phyloP scores from a whole-genome alignment of 2,888 invertebrate genomes.

The Ephialtes manifestator region DNA sequence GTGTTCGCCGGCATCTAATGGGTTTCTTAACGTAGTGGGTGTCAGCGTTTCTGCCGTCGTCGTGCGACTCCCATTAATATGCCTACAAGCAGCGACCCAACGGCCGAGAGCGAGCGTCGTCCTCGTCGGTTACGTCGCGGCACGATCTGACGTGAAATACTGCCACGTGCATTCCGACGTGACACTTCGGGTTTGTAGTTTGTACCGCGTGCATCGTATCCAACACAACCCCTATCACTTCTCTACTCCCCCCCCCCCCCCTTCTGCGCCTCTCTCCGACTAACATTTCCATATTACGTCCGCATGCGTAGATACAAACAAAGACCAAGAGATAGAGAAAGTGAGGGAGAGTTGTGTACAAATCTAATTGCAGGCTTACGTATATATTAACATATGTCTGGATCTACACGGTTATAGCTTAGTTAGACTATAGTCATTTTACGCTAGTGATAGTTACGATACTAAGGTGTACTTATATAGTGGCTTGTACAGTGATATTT shows the following conservation, averaged over 20 bases:
- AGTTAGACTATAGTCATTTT: constrained; percentile 2
- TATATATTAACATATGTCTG: constrained; percentile 6
- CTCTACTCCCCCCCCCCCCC: constrained; percentile 8
- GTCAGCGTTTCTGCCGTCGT: constrained; percentile 75
- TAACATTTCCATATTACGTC: constrained; percentile 70
- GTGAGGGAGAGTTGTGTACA: constrained; percentile 3
- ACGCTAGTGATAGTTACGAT: background rate
- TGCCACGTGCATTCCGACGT: constrained; percentile 78
- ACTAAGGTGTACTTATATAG: background rate
- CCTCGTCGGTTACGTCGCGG: constrained; percentile 61
- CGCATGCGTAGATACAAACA: constrained; percentile 41
- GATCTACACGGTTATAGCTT: constrained; percentile 4
- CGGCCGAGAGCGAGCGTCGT: constrained; percentile 53
- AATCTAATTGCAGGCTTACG: constrained; percentile 9
- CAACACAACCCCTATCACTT: constrained; percentile 50
- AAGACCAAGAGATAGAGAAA: constrained; percentile 31
- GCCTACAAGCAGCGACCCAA: constrained; percentile 69
- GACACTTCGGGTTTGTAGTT: constrained; percentile 74
- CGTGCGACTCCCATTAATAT: constrained; percentile 78
- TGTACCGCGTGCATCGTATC: constrained; percentile 58
- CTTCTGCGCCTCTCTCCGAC: too few species aligned
- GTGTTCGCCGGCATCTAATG: constrained; percentile 76
- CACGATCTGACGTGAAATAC: constrained; percentile 80
- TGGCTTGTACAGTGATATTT: background rate
- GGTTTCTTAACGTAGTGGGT: constrained; percentile 79